phyloP scores from a whole-genome alignment of 2,797 vertebrate species.

The Ataeniobius toweri region DNA sequence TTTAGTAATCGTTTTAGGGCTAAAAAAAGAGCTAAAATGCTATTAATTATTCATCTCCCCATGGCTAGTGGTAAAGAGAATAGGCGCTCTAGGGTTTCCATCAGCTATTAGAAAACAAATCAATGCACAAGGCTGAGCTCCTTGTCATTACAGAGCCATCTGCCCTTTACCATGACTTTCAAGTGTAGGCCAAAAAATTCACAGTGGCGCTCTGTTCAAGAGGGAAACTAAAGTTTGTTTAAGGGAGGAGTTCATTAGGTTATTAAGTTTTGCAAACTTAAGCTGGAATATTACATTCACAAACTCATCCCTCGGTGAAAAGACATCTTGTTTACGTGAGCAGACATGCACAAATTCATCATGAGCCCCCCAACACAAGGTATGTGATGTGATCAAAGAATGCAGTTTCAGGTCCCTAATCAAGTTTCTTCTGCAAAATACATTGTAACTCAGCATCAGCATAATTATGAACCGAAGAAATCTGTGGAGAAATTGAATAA shows the following conservation, averaged over 20 bases:
- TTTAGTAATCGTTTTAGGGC: constrained; percentile 80
- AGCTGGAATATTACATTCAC: constrained; percentile 28
- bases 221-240: constrained; percentile 36
- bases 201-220: constrained; percentile 39
- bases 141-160: constrained; percentile 74
- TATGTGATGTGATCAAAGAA: constrained; percentile 75
- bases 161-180: constrained; percentile 80
- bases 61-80: constrained; percentile 78
- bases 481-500: constrained; percentile 77
- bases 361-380: constrained; percentile 57
- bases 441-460: constrained; percentile 73
- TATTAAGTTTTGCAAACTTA: constrained; percentile 31
- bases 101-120: constrained; percentile 87
- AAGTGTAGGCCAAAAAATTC: constrained; percentile 59
- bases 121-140: constrained; percentile 79
- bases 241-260: constrained; percentile 23
- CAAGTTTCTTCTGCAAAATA: constrained; percentile 71
- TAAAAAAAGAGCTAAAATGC: constrained; percentile 80
- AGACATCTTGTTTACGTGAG: constrained; percentile 57
- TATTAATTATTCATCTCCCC: constrained; percentile 84
- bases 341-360: constrained; percentile 58
- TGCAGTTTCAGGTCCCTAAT: constrained; percentile 74
- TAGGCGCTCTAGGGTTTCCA: constrained; percentile 80
- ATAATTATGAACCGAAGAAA: constrained; percentile 79
- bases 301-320: constrained; percentile 28